These are phyloP conservation scores for Xyrichtys novacula DNA, from an alignment of 2,797 vertebrate species.

Conservation along the genomic window DNA sequence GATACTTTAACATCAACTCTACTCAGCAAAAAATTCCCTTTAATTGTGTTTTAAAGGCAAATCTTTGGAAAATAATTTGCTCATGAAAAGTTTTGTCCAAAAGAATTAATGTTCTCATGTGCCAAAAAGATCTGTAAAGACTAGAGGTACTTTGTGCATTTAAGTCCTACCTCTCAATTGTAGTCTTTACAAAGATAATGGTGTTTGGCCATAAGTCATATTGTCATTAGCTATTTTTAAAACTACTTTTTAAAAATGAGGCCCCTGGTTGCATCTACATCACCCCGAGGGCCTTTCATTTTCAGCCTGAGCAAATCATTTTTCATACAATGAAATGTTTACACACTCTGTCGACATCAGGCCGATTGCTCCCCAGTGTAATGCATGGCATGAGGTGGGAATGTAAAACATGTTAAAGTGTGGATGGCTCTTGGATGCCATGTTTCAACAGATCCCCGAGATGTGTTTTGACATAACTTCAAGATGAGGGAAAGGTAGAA, in stretches of 20 bases:
- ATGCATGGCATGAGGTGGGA: conserved; percentile 58
- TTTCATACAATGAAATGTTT: conserved; percentile 54
- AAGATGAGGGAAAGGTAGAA: conserved; percentile 35
- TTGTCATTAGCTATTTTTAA: conserved; percentile 55
- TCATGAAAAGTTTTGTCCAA: background rate
- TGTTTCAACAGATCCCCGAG: conserved; percentile 62
- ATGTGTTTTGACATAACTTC: conserved; percentile 55
- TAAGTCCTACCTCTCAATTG: conserved; percentile 1
- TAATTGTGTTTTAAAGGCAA: conserved; percentile 4
- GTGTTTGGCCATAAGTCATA: conserved; percentile 45
- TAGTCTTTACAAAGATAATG: conserved; percentile 32
- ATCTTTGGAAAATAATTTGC: conserved; percentile 3
- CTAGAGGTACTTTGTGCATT: conserved; percentile 4
- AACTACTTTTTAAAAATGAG: conserved; percentile 44
- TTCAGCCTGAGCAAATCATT: conserved; percentile 49
- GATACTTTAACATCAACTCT: conserved; percentile 11
- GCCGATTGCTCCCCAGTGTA: conserved; percentile 39
- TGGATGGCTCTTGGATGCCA: conserved; percentile 50
- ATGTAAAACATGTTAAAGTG: conserved; percentile 68
- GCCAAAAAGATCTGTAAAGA: conserved; percentile 8
- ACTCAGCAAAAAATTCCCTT: background rate
- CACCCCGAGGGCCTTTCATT: conserved; percentile 36
- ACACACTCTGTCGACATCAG: conserved; percentile 66
- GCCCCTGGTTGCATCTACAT: conserved; percentile 42
- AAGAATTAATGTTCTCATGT: background rate